Percentiles rank a stretch among this genome's conserved stretches.
These are phyloP conservation scores for Drosophila sturtevanti DNA, from an alignment of 1,140 invertebrate genomes.

Conservation along the genomic window DNA sequence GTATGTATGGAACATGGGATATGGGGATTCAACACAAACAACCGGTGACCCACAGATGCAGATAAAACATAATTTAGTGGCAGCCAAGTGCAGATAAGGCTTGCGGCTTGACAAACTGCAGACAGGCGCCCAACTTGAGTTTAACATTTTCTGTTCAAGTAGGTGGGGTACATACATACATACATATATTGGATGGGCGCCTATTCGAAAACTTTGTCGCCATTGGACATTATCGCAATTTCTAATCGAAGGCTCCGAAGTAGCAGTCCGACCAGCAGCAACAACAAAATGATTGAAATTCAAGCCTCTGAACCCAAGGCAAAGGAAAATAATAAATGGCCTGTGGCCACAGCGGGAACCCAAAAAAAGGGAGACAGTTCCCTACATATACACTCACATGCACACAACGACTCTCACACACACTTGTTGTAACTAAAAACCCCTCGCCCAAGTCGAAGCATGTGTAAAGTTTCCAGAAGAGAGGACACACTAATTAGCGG, in stretches of 20 bases:
- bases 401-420: slow-evolving; percentile 56
- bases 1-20: slow-evolving; percentile 8
- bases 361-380: slow-evolving; percentile 27
- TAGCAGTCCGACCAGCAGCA: slow-evolving; percentile 26
- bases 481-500: slow-evolving; percentile 77
- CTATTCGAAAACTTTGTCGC: slow-evolving; percentile 67
- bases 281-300: slow-evolving; percentile 74
- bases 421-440: slow-evolving; percentile 60
- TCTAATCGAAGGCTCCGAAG: slow-evolving; percentile 64
- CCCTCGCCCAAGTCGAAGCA: slow-evolving; percentile 43
- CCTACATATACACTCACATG: slow-evolving; percentile 15
- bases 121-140: slow-evolving; percentile 51
- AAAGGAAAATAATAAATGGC: slow-evolving; percentile 70
- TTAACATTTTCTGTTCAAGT: slow-evolving; percentile 12
- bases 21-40: not conserved
- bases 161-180: not conserved
- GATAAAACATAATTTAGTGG: slow-evolving; percentile 79
- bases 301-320: slow-evolving; percentile 46
- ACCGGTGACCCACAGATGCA: slow-evolving; percentile 70
- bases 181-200: slow-evolving; percentile 26
- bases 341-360: slow-evolving; percentile 59
- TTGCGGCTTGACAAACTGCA: slow-evolving; percentile 70
- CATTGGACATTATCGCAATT: slow-evolving; percentile 76
- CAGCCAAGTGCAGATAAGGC: slow-evolving; percentile 75
- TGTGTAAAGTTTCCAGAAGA: slow-evolving; percentile 72